These are phyloP conservation scores for Acanthisitta chloris DNA, from an alignment of 2,113 vertebrate species.

Conservation along the genomic window DNA sequence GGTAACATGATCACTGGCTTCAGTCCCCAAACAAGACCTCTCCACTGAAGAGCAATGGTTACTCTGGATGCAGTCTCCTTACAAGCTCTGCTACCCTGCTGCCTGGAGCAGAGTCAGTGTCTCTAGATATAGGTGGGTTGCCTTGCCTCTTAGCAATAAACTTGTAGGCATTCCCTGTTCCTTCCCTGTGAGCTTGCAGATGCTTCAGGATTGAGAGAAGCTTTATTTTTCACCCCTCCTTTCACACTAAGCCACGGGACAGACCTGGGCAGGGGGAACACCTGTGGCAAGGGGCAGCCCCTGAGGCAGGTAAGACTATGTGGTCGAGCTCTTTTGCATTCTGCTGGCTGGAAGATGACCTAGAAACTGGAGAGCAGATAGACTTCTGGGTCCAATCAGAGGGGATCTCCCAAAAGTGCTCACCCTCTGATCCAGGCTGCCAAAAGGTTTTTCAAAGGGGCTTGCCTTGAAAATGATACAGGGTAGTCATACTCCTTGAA, in stretches of 20 bases:
- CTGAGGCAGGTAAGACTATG: fast-evolving
- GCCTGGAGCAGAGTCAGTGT: background rate
- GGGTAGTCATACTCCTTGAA: background rate
- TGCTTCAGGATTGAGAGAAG: background rate
- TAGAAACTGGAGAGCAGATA: background rate
- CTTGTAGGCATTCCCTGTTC: background rate
- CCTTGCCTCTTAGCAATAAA: background rate
- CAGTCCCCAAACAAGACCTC: background rate
- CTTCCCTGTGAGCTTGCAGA: background rate
- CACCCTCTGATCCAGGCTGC: background rate
- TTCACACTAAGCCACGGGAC: background rate
- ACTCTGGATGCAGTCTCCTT: background rate
- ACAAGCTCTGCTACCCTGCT: background rate
- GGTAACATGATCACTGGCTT: background rate
- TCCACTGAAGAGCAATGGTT: background rate
- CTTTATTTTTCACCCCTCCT: background rate
- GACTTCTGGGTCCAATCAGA: background rate
- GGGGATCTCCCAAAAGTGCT: background rate
- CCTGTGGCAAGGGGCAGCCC: background rate
- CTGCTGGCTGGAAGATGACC: background rate
- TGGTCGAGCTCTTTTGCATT: background rate
- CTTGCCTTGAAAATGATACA: background rate
- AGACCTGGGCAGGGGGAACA: background rate
- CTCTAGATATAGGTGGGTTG: fast-evolving
- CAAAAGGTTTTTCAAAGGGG: background rate